phyloP scores from a whole-genome alignment of 2,888 invertebrate species.

The Schizotus pectinicornis region DNA sequence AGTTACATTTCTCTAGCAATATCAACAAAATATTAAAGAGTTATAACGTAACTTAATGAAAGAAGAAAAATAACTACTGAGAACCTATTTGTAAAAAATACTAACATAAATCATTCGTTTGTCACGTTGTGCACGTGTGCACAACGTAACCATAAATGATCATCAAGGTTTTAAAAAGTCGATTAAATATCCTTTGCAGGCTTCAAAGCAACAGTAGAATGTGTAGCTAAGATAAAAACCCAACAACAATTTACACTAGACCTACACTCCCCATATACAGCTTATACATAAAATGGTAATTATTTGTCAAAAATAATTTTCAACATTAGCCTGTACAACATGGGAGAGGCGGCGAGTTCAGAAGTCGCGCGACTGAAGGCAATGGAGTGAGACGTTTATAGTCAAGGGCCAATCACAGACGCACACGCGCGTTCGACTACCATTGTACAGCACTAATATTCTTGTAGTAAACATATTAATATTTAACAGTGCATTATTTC shows the following conservation, averaged over 20 bases:
- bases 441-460: slow-evolving; percentile 50
- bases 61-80: not conserved
- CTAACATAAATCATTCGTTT: not conserved
- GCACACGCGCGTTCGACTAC: slow-evolving; percentile 45
- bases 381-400: slow-evolving; percentile 30
- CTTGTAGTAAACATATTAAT: slow-evolving; percentile 47
- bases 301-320: slow-evolving; percentile 59
- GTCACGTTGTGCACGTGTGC: not conserved
- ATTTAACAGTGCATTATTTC: slow-evolving; percentile 50
- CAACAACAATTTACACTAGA: slow-evolving; percentile 57
- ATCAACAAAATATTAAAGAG: not conserved
- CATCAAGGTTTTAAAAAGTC: not conserved
- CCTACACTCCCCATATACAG: slow-evolving; percentile 57
- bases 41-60: not conserved
- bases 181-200: slow-evolving; percentile 6
- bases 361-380: slow-evolving; percentile 37
- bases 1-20: too few relatives aligned
- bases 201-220: slow-evolving; percentile 51
- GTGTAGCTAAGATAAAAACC: slow-evolving; percentile 47
- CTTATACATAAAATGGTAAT: slow-evolving; percentile 58
- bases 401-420: slow-evolving; percentile 55
- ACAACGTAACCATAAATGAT: not conserved
- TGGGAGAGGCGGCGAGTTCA: slow-evolving; percentile 46
- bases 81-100: slow-evolving; percentile 1
- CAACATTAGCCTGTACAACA: slow-evolving; percentile 58